Conservation (phyloP, 2,888 invertebrate genomes). For the Galerucella pusilla region DNA sequence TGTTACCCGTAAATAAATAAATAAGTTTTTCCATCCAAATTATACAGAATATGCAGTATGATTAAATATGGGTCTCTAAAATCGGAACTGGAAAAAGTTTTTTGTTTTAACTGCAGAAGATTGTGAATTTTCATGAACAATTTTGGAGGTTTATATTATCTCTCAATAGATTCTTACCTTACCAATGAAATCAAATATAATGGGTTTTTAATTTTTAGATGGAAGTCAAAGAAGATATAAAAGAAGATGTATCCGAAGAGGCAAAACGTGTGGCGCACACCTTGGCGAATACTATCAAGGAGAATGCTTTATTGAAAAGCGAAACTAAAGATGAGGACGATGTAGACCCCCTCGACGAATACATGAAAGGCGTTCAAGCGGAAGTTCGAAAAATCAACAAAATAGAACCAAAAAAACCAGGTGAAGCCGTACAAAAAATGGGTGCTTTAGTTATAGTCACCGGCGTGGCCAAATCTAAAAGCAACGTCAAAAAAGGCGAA, state of each 20-base stretch:
- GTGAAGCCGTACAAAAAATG: conserved; percentile 63
- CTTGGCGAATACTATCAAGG: conserved; percentile 24
- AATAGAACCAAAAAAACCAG: conserved; percentile 69
- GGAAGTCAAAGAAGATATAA: conserved; percentile 44
- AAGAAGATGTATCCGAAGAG: conserved; percentile 69
- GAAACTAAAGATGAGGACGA: conserved; percentile 72
- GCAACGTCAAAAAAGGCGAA: conserved; percentile 90
- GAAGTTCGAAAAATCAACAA: conserved; percentile 86
- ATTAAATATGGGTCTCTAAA: no score
- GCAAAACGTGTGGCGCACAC: conserved; percentile 62
- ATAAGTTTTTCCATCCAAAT: no score
- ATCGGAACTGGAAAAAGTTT: no score
- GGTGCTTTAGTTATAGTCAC: conserved; percentile 76
- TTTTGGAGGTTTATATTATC: no score
- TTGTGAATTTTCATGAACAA: no score
- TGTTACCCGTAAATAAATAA: no score
- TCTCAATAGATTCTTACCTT: no score
- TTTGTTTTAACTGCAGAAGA: no score
- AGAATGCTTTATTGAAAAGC: conserved; percentile 40
- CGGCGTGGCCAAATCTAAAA: conserved; percentile 80
- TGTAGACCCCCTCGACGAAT: conserved; percentile 96
- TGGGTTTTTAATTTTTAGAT: conserved; percentile 18
- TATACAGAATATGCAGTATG: no score
- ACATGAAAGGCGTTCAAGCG: conserved; percentile 89
- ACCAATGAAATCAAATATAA: no score